Base-by-base conservation (phyloP, 1,140 invertebrate species). In the Tigriopus japonicus region DNA sequence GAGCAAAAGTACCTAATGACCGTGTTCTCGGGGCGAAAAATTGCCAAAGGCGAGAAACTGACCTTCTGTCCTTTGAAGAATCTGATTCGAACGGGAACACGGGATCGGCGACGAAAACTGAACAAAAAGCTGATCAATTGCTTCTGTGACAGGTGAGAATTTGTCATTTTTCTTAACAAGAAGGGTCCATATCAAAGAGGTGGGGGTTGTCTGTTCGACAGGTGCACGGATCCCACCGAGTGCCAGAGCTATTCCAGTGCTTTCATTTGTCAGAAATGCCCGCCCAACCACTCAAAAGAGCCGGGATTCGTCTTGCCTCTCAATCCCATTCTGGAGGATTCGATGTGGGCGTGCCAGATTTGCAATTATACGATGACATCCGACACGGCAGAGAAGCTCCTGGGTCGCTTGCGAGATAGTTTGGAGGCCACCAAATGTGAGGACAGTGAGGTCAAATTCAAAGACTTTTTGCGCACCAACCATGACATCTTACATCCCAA, bases 151-250 rank as follows among this genome's bases (percentile, higher is more conserved):
- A 54, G 52, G 52, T 54, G 17, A 21, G 52, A 51, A 35, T 35
- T 35, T 35, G 28, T 35, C 28, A 35, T 9, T 35, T 35, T 35
- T 35, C 28, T 35, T 35, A 35, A 35, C 28, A 35, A 35, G 28
- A 35, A 35, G 28, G 28, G 3, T 35, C 3, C 9, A 5, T 35
- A 35, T 35, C 28, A 5, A 35, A 5, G 3, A 9, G 28, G 3
- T 35, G 28, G 3, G 3, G 3, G 28, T 35, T 35, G n/a, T 9
- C 28, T 35, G 28, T 35, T 35, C 28, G 28, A 54, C 14, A 54
- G 52, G 24, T 54, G 52, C 52, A 54, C 35, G 6, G 52, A 54
- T 15, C 35, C 52, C 21, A 54, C 52, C n/a, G 52, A 54, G 52
- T 54, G 52, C 6, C 19, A 28, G 35, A 54, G 52, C 35, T 21